phyloP scores from a whole-genome alignment of 2,113 vertebrate genomes.

The Nothocercus julius region DNA sequence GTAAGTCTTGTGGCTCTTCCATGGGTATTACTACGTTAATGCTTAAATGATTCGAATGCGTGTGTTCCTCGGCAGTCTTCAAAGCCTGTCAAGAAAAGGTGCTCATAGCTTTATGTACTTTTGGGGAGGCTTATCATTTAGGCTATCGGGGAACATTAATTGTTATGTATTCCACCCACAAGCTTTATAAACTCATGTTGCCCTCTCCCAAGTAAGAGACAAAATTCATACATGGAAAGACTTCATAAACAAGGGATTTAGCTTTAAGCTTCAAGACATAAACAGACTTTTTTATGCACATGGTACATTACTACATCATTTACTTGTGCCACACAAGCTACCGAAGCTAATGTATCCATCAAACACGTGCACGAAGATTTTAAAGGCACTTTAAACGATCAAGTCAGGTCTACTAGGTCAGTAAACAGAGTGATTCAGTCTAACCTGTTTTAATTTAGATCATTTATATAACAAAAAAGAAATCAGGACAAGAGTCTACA shows the following conservation, averaged over 20 bases:
- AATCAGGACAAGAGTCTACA: slow-evolving; percentile 65
- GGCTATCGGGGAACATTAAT: slow-evolving; percentile 74
- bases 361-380: slow-evolving; percentile 53
- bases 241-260: slow-evolving; percentile 74
- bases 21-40: slow-evolving; percentile 68
- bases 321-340: not conserved
- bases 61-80: slow-evolving; percentile 69
- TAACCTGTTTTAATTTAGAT: slow-evolving; percentile 80
- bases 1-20: slow-evolving; percentile 80
- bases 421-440: slow-evolving; percentile 76
- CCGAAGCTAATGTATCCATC: slow-evolving; percentile 50
- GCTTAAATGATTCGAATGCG: not conserved
- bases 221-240: slow-evolving; percentile 52
- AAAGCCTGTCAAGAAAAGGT: slow-evolving; percentile 74
- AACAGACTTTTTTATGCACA: slow-evolving; percentile 36
- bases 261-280: slow-evolving; percentile 63
- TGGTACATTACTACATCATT: slow-evolving; percentile 57
- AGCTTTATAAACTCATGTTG: slow-evolving; percentile 63
- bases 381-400: slow-evolving; percentile 74
- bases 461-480: slow-evolving; percentile 77
- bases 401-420: slow-evolving; percentile 65
- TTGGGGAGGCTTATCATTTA: slow-evolving; percentile 70
- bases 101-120: slow-evolving; percentile 76
- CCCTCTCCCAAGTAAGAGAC: slow-evolving; percentile 66
- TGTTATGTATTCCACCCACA: slow-evolving; percentile 61